Conservation (phyloP, 2,888 invertebrate genomes). For the Pristionchus japonicus region DNA sequence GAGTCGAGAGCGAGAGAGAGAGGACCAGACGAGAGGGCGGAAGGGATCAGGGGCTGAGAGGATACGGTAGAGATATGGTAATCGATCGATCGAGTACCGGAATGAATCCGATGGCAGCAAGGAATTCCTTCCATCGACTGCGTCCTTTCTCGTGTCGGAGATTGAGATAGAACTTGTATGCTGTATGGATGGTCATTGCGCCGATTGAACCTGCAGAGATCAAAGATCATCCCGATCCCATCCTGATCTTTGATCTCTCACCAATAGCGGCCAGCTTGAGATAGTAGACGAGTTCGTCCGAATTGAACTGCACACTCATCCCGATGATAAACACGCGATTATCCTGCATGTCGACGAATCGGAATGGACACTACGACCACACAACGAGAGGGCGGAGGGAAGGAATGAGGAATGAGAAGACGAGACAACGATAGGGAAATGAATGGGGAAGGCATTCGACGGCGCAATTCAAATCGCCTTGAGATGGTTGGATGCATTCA, state of each 20-base stretch:
- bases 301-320: background rate
- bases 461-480: background rate
- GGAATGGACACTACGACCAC: background rate
- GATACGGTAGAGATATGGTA: conserved; percentile 1
- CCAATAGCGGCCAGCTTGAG: conserved; percentile 13
- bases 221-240: background rate
- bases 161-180: conserved; percentile 13
- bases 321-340: background rate
- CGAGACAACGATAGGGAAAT: background rate
- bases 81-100: background rate
- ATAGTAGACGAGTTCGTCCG: conserved; percentile 15
- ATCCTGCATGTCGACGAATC: conserved; percentile 15
- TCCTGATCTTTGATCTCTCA: background rate
- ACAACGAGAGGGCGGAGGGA: background rate
- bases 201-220: background rate
- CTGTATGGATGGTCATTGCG: background rate
- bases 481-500: background rate
- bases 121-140: conserved; percentile 22
- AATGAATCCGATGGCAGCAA: conserved; percentile 35
- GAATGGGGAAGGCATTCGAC: background rate
- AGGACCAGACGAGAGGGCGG: conserved; percentile 9
- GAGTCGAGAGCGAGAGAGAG: conserved; percentile 34
- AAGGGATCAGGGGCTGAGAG: conserved; percentile 20
- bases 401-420: background rate
- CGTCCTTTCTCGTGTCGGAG: conserved; percentile 7